Conservation (phyloP, 2,113 vertebrate species). For the Willisornis vidua region DNA sequence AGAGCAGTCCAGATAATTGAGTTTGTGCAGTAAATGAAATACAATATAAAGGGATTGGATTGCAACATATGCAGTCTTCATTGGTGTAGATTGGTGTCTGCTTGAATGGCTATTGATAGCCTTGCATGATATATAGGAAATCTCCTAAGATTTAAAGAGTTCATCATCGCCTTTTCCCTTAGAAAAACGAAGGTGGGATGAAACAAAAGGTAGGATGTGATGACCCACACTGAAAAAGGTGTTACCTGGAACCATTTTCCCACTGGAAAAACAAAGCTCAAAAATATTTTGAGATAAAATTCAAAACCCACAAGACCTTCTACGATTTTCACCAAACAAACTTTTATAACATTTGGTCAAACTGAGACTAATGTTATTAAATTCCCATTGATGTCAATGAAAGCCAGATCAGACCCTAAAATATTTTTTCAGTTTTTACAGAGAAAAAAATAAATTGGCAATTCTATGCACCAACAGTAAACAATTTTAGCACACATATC, state of each 20-base stretch:
- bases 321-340: background rate
- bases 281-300: background rate
- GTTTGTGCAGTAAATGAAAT: constrained; percentile 25
- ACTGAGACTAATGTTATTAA: background rate
- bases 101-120: background rate
- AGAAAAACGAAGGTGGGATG: background rate
- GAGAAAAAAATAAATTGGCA: background rate
- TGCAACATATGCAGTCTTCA: background rate
- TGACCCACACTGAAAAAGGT: background rate
- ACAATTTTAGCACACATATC: background rate
- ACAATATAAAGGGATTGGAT: background rate
- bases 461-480: background rate
- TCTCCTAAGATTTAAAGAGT: background rate
- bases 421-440: background rate
- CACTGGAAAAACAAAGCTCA: background rate
- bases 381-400: background rate
- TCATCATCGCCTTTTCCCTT: background rate
- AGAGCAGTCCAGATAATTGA: constrained; percentile 13
- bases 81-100: background rate
- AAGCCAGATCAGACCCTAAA: background rate
- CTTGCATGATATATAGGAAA: background rate
- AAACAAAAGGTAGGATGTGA: background rate
- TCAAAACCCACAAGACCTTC: background rate
- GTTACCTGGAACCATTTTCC: background rate
- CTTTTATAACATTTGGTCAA: background rate